These are phyloP conservation scores for Flexamia atlantica DNA, from an alignment of 2,888 invertebrate species.

Conservation along the genomic window DNA sequence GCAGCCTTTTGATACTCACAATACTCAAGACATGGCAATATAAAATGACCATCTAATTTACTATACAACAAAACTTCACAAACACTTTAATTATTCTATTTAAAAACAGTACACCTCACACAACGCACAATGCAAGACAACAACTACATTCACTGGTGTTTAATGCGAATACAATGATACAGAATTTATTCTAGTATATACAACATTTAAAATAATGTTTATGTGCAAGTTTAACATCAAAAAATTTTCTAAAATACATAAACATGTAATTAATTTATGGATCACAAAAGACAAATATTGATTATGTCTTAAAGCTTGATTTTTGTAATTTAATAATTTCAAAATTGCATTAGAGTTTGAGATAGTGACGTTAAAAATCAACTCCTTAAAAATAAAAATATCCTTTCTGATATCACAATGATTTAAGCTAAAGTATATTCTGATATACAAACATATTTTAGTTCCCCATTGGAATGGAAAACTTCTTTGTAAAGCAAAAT, in stretches of 20 bases:
- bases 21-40: not conserved
- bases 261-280: not conserved
- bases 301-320: no score
- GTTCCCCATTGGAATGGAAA: no score
- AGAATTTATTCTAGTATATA: constrained; percentile 41
- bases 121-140: constrained; percentile 37
- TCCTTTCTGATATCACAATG: no score
- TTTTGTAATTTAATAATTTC: no score
- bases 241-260: not conserved
- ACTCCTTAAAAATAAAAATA: no score
- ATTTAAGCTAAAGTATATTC: no score
- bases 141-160: constrained; percentile 33
- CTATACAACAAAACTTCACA: not conserved
- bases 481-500: no score
- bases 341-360: no score
- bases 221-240: not conserved
- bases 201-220: constrained; percentile 15
- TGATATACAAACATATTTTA: no score
- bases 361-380: no score
- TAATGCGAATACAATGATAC: constrained; percentile 23
- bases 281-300: no score
- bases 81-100: constrained; percentile 2
- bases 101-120: constrained; percentile 19
- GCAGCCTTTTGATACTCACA: not conserved
- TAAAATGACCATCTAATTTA: not conserved